Base-by-base conservation (phyloP, 2,797 vertebrate species). In the Antrozous pallidus region DNA sequence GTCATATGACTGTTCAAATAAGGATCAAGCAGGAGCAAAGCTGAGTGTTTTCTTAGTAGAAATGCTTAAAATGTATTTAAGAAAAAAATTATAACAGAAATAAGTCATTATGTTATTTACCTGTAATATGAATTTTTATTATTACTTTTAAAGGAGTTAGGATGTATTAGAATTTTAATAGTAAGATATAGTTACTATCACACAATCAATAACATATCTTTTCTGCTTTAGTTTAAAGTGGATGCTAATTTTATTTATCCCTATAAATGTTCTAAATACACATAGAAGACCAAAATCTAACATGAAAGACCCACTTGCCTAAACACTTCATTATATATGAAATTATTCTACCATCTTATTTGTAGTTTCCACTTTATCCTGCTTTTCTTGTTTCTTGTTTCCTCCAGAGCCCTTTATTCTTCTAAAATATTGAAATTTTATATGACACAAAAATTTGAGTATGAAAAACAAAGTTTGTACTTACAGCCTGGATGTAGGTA, bases 1-100 rank as follows among this genome's bases (percentile, higher is more conserved):
- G 17, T 77, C 73, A 90, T 42, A 54, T 61, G 31, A 71, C 88
- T 88, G 88, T 82, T 82, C 84, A 94, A 97, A 78, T 86, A 83
- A 65, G 28, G 6, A 88, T 73, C 47, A 79, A 90, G 47, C 51
- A 36, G 26, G 38, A 85, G 5, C 18, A 93, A 86, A 80, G 47
- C 54, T 88, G 78, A 96, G 74, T 79, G 28, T 47, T 89, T 95
- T 63, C 54, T 65, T 31, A 83, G 14, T 40, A 91, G 4, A 12
- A 92, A 93, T 70, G 28, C 84, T 85, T 58, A 42, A 80, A 87
- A 88, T 79, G 14, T 61, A 80, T 85, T 91, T 93, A 54, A 80
- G 82, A 86, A 45, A 49, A 92, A 65, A 12, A 83, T n/a, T 83
- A 12, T 67, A 56, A 86, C 31, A 88, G 58, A 45, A 85, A 75